Percentiles rank a stretch among this genome's conserved stretches.
These are phyloP conservation scores for Palythoa grandis DNA, from an alignment of 92 coral and sea anemone genomes.

Conservation along the genomic window DNA sequence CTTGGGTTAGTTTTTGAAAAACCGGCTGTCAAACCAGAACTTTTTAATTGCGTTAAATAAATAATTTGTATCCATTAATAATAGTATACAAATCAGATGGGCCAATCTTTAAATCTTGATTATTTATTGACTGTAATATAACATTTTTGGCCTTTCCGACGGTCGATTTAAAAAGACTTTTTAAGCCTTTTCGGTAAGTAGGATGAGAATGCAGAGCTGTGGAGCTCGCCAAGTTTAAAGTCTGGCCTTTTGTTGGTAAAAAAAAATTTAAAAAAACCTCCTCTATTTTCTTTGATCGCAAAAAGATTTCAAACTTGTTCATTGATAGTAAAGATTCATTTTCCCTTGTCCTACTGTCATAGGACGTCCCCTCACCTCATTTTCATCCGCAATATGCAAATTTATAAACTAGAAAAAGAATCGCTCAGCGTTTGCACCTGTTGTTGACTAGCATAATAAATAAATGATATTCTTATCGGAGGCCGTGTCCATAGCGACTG, in stretches of 20 bases:
- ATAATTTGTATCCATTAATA: slow-evolving; percentile 17
- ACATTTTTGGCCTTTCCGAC: neutral
- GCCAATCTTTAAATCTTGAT: neutral
- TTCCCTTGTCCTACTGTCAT: neutral
- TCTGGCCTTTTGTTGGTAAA: neutral
- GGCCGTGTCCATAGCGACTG: slow-evolving; percentile 27
- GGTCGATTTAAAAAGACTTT: neutral
- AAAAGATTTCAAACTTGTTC: slow-evolving; percentile 6
- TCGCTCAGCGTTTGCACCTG: slow-evolving; percentile 30
- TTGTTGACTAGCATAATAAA: slow-evolving; percentile 25
- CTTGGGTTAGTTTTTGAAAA: neutral
- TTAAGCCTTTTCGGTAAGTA: neutral
- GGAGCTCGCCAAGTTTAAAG: neutral
- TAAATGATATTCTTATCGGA: slow-evolving; percentile 39
- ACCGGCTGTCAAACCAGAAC: slow-evolving; percentile 4
- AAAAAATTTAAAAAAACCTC: neutral
- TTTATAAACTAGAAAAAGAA: slow-evolving; percentile 7
- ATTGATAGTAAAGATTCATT: neutral
- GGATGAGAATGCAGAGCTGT: neutral
- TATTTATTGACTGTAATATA: neutral
- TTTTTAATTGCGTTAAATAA: slow-evolving; percentile 44
- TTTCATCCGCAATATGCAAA: slow-evolving; percentile 39
- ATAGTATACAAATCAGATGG: slow-evolving; percentile 2
- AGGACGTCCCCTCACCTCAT: slow-evolving; percentile 9
- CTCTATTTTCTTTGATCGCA: neutral